Percentiles rank a stretch among this genome's conserved stretches.
phyloP scores from a whole-genome alignment of 2,797 vertebrate species.

The Euthynnus affinis region DNA sequence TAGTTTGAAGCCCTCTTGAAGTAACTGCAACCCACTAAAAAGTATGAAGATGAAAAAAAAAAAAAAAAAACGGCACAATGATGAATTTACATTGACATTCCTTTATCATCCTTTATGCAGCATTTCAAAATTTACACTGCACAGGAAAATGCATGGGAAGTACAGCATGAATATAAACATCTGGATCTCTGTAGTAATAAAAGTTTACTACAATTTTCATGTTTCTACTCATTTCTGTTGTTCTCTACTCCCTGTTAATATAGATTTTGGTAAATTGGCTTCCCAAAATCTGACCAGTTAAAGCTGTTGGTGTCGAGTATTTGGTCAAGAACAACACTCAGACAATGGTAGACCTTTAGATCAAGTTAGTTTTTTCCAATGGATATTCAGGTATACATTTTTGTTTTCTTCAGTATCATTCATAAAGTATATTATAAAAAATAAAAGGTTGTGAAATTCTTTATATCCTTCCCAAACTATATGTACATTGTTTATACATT shows the following conservation, averaged over 20 bases:
- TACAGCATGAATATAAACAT: slow-evolving; percentile 31
- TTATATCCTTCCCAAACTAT: slow-evolving; percentile 19
- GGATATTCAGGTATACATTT: slow-evolving; percentile 19
- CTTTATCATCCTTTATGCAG: slow-evolving; percentile 31
- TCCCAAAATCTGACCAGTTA: slow-evolving; percentile 40
- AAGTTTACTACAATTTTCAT: background rate
- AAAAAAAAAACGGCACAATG: slow-evolving; percentile 35
- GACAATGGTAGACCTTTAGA: slow-evolving; percentile 23
- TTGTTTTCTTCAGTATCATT: slow-evolving; percentile 31
- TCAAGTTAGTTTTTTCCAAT: slow-evolving; percentile 28
- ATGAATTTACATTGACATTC: slow-evolving; percentile 30
- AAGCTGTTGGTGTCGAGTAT: slow-evolving; percentile 37
- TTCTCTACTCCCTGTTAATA: slow-evolving; percentile 33
- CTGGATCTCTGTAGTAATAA: slow-evolving; percentile 1
- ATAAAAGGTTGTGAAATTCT: slow-evolving; percentile 38
- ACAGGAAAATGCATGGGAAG: slow-evolving; percentile 40
- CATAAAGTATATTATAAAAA: slow-evolving; percentile 53
- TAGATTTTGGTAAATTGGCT: slow-evolving; percentile 39
- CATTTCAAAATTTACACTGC: slow-evolving; percentile 40
- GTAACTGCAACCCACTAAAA: background rate
- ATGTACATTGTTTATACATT: slow-evolving; percentile 7
- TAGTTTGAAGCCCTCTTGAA: background rate
- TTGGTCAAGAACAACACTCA: slow-evolving; percentile 16
- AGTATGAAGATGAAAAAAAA: slow-evolving; percentile 25
- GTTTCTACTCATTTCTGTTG: slow-evolving; percentile 16